phyloP scores from a whole-genome alignment of 2,888 invertebrate genomes.

The Agrotis segetum region DNA sequence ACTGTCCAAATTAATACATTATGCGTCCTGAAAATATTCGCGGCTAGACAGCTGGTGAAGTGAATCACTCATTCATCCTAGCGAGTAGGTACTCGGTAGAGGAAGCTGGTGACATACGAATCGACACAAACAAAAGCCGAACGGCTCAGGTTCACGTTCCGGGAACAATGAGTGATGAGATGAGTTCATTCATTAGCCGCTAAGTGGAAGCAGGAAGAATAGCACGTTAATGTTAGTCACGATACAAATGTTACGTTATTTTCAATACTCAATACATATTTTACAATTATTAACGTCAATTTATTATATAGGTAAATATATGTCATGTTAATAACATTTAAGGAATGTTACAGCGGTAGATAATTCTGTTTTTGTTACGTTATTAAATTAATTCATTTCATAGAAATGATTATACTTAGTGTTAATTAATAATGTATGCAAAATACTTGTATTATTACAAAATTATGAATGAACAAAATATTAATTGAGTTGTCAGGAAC shows the following conservation, averaged over 20 bases:
- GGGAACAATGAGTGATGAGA: constrained; percentile 80
- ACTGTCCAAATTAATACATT: constrained; percentile 42
- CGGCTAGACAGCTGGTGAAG: constrained; percentile 53
- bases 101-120: constrained; percentile 76
- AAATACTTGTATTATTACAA: not conserved
- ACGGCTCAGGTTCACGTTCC: constrained; percentile 74
- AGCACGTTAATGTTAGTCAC: constrained; percentile 72
- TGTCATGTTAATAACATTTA: constrained; percentile 9
- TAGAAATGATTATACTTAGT: not conserved
- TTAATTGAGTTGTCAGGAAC: not conserved
- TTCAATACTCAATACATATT: constrained; percentile 37
- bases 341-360: constrained; percentile 4
- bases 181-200: constrained; percentile 71
- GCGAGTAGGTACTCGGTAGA: constrained; percentile 56
- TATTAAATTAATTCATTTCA: not conserved
- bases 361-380: not conserved
- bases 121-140: constrained; percentile 61
- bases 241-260: constrained; percentile 38
- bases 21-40: constrained; percentile 53
- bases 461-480: not conserved
- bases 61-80: constrained; percentile 73
- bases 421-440: not conserved
- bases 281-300: not conserved
- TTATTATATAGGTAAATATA: not conserved
- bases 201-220: constrained; percentile 62